These are phyloP conservation scores for Hemiscyllium ocellatum DNA, from an alignment of 2,113 vertebrate genomes.

Conservation along the genomic window DNA sequence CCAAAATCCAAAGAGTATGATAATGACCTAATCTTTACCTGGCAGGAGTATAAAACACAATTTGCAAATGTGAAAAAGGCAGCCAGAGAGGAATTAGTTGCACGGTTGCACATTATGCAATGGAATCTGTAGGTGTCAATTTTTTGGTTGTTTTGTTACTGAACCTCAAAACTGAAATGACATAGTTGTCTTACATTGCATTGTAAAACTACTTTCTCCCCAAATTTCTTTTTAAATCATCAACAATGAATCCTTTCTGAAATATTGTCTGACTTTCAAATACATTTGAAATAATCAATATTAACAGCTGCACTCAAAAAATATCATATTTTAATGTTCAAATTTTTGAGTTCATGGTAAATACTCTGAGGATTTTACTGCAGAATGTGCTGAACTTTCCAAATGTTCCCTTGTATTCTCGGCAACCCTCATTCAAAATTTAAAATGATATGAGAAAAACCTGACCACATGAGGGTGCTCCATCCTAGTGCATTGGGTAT, in stretches of 20 bases:
- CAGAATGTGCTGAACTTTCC: too few relatives aligned
- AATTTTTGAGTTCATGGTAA: background rate
- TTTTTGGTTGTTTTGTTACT: background rate
- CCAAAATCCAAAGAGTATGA: background rate
- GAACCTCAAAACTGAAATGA: background rate
- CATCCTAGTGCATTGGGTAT: background rate
- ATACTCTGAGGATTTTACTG: background rate
- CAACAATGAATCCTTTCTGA: background rate
- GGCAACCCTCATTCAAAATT: background rate
- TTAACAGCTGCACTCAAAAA: too few relatives aligned
- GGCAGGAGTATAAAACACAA: background rate
- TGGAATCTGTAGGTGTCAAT: background rate
- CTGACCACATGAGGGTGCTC: slow-evolving; percentile 24
- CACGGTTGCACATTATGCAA: background rate
- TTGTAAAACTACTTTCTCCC: background rate
- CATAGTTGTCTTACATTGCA: background rate
- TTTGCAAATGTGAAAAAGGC: background rate
- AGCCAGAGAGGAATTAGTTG: background rate
- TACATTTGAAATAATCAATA: background rate
- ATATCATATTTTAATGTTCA: background rate
- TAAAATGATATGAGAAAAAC: background rate
- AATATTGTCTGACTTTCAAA: background rate
- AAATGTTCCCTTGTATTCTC: background rate
- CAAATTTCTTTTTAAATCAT: background rate
- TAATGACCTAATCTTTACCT: background rate